Evolutionary conservation across 2,797 vertebrate species (phyloP).

Genomic region (Danio choprae): DNA sequence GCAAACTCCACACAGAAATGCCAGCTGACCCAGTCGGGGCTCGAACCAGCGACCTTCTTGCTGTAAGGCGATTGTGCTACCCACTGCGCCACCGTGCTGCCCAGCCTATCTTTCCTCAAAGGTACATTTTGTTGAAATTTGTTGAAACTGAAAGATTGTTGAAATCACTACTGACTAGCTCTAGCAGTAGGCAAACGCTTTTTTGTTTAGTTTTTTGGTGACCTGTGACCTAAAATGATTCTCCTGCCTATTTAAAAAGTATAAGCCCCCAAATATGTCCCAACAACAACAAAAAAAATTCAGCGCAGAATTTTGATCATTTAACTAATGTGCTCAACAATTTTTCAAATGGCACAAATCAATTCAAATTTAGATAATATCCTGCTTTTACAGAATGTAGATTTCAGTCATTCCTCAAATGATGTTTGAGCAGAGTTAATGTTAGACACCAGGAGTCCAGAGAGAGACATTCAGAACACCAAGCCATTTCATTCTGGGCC

Average conservation of each 20-base stretch:
- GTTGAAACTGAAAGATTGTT: too few species aligned
- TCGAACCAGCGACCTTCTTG: too few species aligned
- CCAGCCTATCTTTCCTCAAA: too few species aligned
- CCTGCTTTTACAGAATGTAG: background rate
- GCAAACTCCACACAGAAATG: too few species aligned
- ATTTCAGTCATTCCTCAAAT: background rate
- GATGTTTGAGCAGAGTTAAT: background rate
- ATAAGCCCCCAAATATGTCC: background rate
- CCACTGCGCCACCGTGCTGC: too few species aligned
- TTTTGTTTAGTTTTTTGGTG: background rate
- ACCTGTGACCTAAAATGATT: background rate
- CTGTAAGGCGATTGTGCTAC: too few species aligned
- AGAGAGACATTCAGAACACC: background rate
- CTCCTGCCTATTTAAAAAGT: background rate
- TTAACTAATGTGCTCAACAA: background rate
- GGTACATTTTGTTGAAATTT: too few species aligned
- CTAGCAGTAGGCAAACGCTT: background rate
- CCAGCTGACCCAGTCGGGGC: too few species aligned
- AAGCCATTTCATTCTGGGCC: background rate
- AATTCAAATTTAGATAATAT: background rate
- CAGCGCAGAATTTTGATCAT: background rate
- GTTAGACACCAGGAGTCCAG: background rate
- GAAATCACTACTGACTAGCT: background rate
- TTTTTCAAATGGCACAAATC: background rate
- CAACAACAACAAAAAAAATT: background rate